Base-by-base conservation (phyloP, 2,113 vertebrate genomes). In the Toxostoma redivivum region DNA sequence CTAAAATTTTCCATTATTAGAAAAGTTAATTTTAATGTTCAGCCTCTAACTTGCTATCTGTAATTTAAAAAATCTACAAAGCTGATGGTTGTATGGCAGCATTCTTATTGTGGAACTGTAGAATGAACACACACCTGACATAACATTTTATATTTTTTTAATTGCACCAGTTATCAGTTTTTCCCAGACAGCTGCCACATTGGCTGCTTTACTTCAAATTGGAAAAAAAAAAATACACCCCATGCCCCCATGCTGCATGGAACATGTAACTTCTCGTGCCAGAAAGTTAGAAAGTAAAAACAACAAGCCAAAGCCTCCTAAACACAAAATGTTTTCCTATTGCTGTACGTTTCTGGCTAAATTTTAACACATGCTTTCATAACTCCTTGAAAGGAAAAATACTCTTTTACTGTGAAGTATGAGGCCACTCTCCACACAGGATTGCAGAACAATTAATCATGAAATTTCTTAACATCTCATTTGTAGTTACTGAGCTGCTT, bases 61-160 rank as follows among this genome's bases (percentile, higher is more conserved):
- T 80, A 96, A 97, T 96, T 93, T 91, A 50, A 91, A 96, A 98
- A 91, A 51, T 90, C 66, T 64, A 95, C 96, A 98, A 98, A 98
- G 96, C 87, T 37, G 62, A 89, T 8, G 37, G 70, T 80, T 94
- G 64, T 96, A 97, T 90, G 94, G 88, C 94, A 97, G 96, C 80
- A 70, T 92, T 94, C 79, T 84, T 96, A 61, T 28, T 80, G 62
- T 42, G 35, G 91, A 90, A 58, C 91, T 95, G 96, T 84, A 95
- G 94, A 95, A 96, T 44, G 48, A 96, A 92, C 76, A 86, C 64
- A 91, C 81, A 97, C 64, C 91, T 95, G 83, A 91, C 11, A 7
- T 8, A 11, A 45, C 10, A 65, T 92, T 88, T 93, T 48, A 84
- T 67, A 7, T 91, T 95, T 96, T 96, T 97, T 58, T 74, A 4